phyloP scores from a whole-genome alignment of 92 coral and sea anemone genomes.

The Zoanthus sansibaricus region DNA sequence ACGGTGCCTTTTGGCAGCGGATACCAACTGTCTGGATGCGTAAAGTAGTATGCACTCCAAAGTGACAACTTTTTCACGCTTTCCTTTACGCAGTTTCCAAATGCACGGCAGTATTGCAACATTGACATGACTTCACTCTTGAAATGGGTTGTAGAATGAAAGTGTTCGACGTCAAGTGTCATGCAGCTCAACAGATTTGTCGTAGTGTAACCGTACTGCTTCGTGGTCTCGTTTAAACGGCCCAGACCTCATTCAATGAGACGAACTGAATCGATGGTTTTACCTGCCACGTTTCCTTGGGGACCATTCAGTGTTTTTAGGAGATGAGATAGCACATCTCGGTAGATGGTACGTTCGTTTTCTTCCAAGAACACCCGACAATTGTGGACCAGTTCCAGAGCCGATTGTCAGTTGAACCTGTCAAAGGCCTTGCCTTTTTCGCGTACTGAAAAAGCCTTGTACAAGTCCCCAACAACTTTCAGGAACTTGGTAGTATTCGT shows the following conservation, averaged over 20 bases:
- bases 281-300: constrained; percentile 55
- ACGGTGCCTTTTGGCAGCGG: constrained; percentile 43
- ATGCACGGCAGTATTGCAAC: constrained; percentile 56
- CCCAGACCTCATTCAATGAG: constrained; percentile 38
- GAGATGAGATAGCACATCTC: constrained; percentile 22
- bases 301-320: constrained; percentile 56
- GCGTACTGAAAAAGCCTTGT: constrained; percentile 56
- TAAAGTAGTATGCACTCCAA: constrained; percentile 60
- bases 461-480: constrained; percentile 51
- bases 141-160: constrained; percentile 56
- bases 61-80: constrained; percentile 56
- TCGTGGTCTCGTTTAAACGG: constrained; percentile 33
- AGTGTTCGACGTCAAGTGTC: constrained; percentile 55
- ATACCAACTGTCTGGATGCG: constrained; percentile 45
- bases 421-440: constrained; percentile 59
- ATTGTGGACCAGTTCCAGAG: constrained; percentile 54
- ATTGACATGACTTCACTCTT: constrained; percentile 46
- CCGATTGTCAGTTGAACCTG: constrained; percentile 8
- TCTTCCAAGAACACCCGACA: constrained; percentile 54
- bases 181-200: constrained; percentile 57
- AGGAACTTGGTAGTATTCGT: constrained; percentile 56
- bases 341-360: constrained; percentile 32
- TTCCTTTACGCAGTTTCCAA: constrained; percentile 59
- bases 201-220: constrained; percentile 31
- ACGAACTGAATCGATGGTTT: constrained; percentile 37